Conservation (phyloP, 2,888 invertebrate genomes). For the Branchipolynoe longqiensis region DNA sequence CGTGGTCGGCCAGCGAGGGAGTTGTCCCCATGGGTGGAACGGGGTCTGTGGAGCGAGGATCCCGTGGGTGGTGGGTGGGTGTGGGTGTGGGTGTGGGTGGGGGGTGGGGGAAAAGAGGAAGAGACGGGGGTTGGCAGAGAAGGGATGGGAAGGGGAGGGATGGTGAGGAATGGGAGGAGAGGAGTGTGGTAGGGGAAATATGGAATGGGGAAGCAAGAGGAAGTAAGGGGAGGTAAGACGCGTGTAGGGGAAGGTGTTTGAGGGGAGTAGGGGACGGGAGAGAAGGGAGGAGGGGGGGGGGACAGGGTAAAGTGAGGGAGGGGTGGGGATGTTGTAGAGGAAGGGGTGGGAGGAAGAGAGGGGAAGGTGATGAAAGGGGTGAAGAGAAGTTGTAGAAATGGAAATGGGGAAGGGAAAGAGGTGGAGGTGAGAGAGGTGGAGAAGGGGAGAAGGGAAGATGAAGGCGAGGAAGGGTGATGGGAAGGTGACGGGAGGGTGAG, state of each 20-base stretch:
- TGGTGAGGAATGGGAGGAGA: too few species aligned
- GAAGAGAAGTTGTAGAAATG: not conserved
- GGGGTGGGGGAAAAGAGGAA: not conserved
- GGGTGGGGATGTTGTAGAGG: constrained; percentile 21
- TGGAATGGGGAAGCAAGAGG: too few species aligned
- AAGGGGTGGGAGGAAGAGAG: not conserved
- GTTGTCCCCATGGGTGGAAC: too few species aligned
- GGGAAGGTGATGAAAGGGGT: not conserved
- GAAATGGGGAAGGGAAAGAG: constrained; percentile 55
- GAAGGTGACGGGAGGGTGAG: constrained; percentile 13
- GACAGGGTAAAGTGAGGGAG: constrained; percentile 28
- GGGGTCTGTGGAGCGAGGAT: not conserved
- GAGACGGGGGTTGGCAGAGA: too few species aligned
- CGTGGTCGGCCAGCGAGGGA: constrained; percentile 23
- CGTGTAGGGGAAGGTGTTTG: not conserved
- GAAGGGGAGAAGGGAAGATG: not conserved
- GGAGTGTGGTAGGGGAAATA: too few species aligned
- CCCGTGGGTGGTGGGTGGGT: not conserved
- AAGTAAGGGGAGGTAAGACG: too few species aligned
- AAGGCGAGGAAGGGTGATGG: too few species aligned
- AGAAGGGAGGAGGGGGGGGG: constrained; percentile 9
- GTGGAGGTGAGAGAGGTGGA: not conserved
- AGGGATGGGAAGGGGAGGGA: too few species aligned
- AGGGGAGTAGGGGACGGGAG: not conserved
- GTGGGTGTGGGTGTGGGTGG: not conserved